Base-by-base conservation (phyloP, 2,113 vertebrate genomes). In the Gallinago paraguaiae region DNA sequence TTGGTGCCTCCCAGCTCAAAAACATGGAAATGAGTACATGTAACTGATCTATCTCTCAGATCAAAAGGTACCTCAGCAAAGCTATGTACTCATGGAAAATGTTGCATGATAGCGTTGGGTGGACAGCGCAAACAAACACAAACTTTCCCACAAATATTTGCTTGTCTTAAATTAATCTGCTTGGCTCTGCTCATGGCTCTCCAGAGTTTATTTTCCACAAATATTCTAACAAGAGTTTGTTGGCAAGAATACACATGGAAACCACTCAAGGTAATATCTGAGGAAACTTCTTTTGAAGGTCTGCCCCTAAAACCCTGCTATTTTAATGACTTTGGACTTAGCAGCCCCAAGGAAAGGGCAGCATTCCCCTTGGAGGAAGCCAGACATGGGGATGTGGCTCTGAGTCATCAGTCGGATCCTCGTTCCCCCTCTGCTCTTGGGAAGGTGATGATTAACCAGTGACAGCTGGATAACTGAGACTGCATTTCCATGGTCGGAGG, bases 111-210 rank as follows among this genome's bases (percentile, higher is more conserved):
- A 53, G 71, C 24, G 16, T 37, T 48, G 79, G 53, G 50, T 43
- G 65, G 59, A 56, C 39, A 91, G 48, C 4, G 8, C 59, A 91
- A 94, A 94, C 69, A 92, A 59, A 77, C 75, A 94, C 46, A 94
- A 79, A 92, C 74, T 76, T 95, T 91, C 81, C 83, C 94, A 93
- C 88, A 96, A 96, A 96, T 92, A 93, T 95, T 95, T 96, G 53
- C 87, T 95, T 69, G 50, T 57, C 78, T 93, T 90, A 95, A 91
- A 67, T 82, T 51, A 92, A 88, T 96, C 68, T 79, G 14, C 50
- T 91, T 91, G 88, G 82, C 89, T 95, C 54, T 39, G 78, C 53
- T 76, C 46, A 35, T 35, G 63, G 53, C 50, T 69, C 1, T 4
- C 31, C 8, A 1, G 67, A 90, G 71, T 83, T 90, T 87, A 86